These are phyloP conservation scores for Otocyon megalotis DNA, from an alignment of 2,113 vertebrate genomes.

Conservation along the genomic window DNA sequence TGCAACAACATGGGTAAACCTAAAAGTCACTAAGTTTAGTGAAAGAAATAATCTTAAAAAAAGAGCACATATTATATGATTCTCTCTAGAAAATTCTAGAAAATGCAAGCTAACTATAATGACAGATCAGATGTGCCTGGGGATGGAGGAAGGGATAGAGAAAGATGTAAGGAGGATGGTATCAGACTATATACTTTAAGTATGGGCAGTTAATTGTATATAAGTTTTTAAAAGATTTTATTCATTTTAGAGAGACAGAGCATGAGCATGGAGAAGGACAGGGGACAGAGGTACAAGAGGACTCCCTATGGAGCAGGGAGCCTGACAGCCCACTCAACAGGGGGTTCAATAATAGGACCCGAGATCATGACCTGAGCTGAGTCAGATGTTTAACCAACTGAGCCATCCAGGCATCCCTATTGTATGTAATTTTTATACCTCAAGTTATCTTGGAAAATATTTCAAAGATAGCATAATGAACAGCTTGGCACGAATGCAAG, in stretches of 20 bases:
- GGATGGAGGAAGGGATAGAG: fast-evolving
- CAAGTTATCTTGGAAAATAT: not conserved
- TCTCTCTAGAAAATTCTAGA: not conserved
- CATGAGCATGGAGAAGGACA: not conserved
- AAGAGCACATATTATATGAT: not conserved
- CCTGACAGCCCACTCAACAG: not conserved
- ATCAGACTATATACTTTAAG: not conserved
- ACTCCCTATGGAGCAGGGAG: not conserved
- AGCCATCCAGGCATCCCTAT: not conserved
- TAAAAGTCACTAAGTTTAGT: not conserved
- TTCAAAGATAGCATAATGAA: not conserved
- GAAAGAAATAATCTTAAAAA: not conserved
- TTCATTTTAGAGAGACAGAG: not conserved
- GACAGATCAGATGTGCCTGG: not conserved
- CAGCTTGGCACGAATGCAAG: not conserved
- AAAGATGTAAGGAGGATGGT: not conserved
- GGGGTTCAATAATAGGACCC: not conserved
- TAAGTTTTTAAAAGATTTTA: not conserved
- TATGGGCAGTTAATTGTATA: not conserved
- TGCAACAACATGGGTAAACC: not conserved
- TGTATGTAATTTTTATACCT: not conserved
- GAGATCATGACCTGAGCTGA: too few relatives aligned
- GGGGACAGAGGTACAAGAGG: not conserved
- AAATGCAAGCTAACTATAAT: not conserved
- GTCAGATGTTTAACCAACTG: not conserved